Conservation (phyloP, 2,797 vertebrate genomes). For the Melanotaenia boesemani region DNA sequence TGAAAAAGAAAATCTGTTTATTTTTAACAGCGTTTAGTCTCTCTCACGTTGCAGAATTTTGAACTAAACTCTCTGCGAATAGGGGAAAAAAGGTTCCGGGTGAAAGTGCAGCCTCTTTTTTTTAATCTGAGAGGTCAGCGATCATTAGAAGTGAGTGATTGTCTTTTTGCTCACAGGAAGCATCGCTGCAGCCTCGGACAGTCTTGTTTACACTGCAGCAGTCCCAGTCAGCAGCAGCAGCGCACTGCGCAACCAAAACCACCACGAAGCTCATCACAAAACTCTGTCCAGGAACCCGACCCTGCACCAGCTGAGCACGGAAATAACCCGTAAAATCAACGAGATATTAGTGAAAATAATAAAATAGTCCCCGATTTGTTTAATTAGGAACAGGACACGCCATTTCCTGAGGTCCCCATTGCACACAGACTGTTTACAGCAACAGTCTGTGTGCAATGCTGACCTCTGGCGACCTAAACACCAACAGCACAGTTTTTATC, state of each 20-base stretch:
- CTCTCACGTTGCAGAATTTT: background rate
- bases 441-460: slow-evolving; percentile 50
- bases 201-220: slow-evolving; percentile 73
- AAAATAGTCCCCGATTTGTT: background rate
- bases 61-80: background rate
- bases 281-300: background rate
- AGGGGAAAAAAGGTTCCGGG: background rate
- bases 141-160: background rate
- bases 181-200: slow-evolving; percentile 42
- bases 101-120: background rate
- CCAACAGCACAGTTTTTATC: slow-evolving; percentile 9
- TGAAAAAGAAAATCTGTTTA: slow-evolving; percentile 4
- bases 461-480: slow-evolving; percentile 68
- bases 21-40: background rate
- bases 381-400: background rate
- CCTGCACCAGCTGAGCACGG: background rate
- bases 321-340: background rate
- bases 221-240: slow-evolving; percentile 42
- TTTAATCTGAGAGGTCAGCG: background rate
- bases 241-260: slow-evolving; percentile 70
- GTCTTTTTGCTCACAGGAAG: slow-evolving; percentile 11
- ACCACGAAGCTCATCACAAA: slow-evolving; percentile 2
- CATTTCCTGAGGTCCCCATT: background rate
- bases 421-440: slow-evolving; percentile 8
- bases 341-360: background rate